These are phyloP conservation scores for Drosophila orosa DNA, from an alignment of 1,140 invertebrate genomes.

Conservation along the genomic window DNA sequence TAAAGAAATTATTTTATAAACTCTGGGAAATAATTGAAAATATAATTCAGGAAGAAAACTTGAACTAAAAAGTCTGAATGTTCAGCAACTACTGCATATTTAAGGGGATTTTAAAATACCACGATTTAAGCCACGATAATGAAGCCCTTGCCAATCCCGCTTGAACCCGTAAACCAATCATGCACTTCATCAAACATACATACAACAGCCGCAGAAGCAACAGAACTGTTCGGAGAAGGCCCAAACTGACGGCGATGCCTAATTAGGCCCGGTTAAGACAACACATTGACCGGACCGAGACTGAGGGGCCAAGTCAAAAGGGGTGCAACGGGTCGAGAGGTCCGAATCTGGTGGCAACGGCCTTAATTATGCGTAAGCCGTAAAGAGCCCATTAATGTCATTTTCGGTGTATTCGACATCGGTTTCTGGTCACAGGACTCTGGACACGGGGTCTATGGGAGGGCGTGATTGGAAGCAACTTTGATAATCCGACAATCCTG, in stretches of 20 bases:
- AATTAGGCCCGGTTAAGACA: conserved; percentile 72
- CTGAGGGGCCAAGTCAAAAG: conserved; percentile 17
- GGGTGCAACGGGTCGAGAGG: background rate
- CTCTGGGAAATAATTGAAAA: background rate
- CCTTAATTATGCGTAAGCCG: conserved; percentile 77
- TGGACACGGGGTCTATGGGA: background rate
- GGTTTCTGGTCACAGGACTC: background rate
- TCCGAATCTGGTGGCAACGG: conserved; percentile 30
- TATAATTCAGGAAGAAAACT: background rate
- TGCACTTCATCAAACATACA: conserved; percentile 48
- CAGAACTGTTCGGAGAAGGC: conserved; percentile 4
- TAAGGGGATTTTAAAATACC: background rate
- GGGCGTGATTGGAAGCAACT: conserved; percentile 1
- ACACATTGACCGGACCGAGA: conserved; percentile 48
- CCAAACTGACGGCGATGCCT: conserved; percentile 42
- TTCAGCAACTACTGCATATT: background rate
- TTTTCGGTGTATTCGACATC: conserved; percentile 51
- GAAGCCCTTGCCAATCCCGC: background rate
- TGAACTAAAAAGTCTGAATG: background rate
- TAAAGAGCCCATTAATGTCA: conserved; percentile 70
- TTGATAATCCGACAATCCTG: conserved; percentile 23
- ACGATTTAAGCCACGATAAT: background rate
- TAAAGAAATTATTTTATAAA: background rate
- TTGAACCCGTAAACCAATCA: conserved; percentile 63
- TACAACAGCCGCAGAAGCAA: conserved; percentile 35